Conservation (phyloP, 2,888 invertebrate species). For the Phyllotreta cruciferae region DNA sequence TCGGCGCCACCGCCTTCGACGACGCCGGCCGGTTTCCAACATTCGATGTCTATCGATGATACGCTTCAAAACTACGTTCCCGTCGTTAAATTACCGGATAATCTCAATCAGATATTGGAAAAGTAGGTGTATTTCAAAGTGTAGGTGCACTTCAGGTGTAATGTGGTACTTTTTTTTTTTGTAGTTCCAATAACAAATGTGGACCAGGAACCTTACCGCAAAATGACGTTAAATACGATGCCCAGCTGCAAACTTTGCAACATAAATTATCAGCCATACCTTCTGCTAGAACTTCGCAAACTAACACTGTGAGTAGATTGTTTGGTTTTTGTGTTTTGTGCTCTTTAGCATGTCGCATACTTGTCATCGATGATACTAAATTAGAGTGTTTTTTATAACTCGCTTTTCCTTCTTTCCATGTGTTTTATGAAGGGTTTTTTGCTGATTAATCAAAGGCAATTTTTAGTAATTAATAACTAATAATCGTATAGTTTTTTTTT, state of each 20-base stretch:
- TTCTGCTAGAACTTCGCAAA: slow-evolving; percentile 50
- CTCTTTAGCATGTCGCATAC: slow-evolving; percentile 6
- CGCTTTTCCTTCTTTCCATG: too few relatives aligned
- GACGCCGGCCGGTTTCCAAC: slow-evolving; percentile 41
- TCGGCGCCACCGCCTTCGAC: slow-evolving; percentile 35
- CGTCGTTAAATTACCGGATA: slow-evolving; percentile 51
- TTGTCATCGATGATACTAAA: too few relatives aligned
- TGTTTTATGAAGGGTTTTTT: too few relatives aligned
- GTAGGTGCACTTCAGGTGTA: too few relatives aligned
- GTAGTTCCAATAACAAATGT: slow-evolving; percentile 58
- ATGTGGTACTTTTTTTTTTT: slow-evolving; percentile 24
- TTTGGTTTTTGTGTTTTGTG: slow-evolving; percentile 10
- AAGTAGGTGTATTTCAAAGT: slow-evolving; percentile 38
- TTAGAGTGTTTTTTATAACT: too few relatives aligned
- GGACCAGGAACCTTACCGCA: slow-evolving; percentile 71
- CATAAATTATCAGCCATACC: slow-evolving; percentile 71
- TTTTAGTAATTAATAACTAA: too few relatives aligned
- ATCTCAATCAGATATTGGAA: slow-evolving; percentile 59
- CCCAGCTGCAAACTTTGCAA: slow-evolving; percentile 74
- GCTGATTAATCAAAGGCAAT: too few relatives aligned
- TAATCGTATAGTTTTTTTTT: background rate
- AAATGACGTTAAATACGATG: slow-evolving; percentile 69
- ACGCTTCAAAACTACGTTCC: slow-evolving; percentile 44
- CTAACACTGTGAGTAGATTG: slow-evolving; percentile 58
- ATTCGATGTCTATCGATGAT: slow-evolving; percentile 49